phyloP scores from a whole-genome alignment of 2,797 vertebrate species.

The Ctenochaetus hawaiiensis region DNA sequence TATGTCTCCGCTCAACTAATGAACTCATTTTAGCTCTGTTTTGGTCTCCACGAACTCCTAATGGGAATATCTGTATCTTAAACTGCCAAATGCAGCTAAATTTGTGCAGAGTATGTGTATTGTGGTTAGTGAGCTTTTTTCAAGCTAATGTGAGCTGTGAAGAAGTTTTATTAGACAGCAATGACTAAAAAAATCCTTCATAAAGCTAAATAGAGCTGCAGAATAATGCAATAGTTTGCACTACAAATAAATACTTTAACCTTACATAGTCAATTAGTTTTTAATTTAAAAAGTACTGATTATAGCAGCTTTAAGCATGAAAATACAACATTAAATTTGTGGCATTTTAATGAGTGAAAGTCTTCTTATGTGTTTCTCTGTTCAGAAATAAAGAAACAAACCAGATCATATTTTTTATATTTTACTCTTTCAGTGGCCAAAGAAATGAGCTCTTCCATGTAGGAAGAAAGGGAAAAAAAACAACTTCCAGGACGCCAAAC shows the following conservation, averaged over 20 bases:
- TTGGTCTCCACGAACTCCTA: background rate
- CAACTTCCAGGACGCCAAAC: conserved; percentile 61
- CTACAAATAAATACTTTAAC: background rate
- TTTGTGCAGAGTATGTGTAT: too few species aligned
- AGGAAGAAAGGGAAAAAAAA: conserved; percentile 41
- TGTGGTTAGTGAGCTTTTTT: too few species aligned
- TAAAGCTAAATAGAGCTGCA: background rate
- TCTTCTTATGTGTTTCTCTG: background rate
- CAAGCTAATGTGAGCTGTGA: background rate
- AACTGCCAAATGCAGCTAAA: background rate
- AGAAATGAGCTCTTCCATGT: background rate
- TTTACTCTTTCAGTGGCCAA: background rate
- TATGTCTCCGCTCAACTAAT: background rate
- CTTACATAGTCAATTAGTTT: background rate
- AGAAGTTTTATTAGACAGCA: too few species aligned
- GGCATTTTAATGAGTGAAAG: background rate
- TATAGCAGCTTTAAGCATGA: conserved; percentile 9
- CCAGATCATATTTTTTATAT: background rate
- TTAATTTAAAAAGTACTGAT: background rate
- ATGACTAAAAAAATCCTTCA: background rate
- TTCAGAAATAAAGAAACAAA: background rate
- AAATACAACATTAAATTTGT: background rate
- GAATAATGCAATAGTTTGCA: background rate
- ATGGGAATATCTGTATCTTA: background rate
- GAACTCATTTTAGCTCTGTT: background rate